These are phyloP conservation scores for Emys orbicularis DNA, from an alignment of 2,797 vertebrate species.

Conservation along the genomic window DNA sequence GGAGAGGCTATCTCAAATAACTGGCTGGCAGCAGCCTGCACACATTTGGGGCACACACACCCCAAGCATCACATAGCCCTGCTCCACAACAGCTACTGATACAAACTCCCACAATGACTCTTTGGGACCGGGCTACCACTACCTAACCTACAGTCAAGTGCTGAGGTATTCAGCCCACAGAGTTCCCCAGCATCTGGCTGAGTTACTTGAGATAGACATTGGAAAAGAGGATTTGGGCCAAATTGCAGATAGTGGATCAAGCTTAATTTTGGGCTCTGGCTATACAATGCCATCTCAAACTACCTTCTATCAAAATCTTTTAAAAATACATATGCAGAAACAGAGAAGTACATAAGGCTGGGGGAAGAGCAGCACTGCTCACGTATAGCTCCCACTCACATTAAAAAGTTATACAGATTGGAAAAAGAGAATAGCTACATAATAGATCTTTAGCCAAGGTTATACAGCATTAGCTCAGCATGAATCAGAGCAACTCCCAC, in stretches of 20 bases:
- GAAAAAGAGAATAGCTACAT: neutral
- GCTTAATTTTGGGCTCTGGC: neutral
- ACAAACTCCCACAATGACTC: neutral
- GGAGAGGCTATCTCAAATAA: neutral
- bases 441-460: neutral
- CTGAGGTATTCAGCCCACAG: neutral
- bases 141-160: neutral
- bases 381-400: accelerated
- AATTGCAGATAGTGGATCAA: neutral
- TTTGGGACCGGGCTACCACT: neutral
- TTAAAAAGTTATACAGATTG: neutral
- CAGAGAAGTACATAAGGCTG: accelerated
- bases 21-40: neutral
- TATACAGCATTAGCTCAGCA: constrained; percentile 23
- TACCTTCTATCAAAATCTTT: neutral
- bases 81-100: neutral
- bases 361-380: neutral
- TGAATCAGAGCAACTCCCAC: neutral
- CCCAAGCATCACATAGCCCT: neutral
- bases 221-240: neutral
- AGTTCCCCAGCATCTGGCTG: neutral
- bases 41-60: neutral
- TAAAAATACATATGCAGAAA: neutral
- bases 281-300: neutral
- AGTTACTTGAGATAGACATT: neutral